Percentiles rank a stretch among this genome's conserved stretches.
Evolutionary conservation across 2,888 invertebrate species (phyloP).

Genomic region (Cordylochernes scorpioides): DNA sequence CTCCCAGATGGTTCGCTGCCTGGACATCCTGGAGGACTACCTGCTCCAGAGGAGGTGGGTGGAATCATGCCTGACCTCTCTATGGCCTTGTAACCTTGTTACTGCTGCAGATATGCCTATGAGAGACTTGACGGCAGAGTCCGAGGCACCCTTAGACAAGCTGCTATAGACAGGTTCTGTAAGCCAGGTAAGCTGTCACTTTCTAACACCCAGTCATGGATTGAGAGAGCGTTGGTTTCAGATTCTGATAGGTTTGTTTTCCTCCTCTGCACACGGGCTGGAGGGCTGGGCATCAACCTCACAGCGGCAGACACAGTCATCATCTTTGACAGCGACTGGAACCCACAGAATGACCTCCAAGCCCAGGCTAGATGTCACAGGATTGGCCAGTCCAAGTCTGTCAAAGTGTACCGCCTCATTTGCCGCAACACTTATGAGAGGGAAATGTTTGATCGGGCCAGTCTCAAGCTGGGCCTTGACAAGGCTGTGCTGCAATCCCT

Average conservation of each 20-base stretch:
- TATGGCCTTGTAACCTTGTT: constrained; percentile 1
- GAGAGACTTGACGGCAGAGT: constrained; percentile 95
- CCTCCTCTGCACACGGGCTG: constrained; percentile 78
- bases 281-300: constrained; percentile 85
- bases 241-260: constrained; percentile 97
- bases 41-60: constrained; percentile 58
- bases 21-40: constrained; percentile 88
- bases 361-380: constrained; percentile 94
- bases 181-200: constrained; percentile 34
- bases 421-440: constrained; percentile 95
- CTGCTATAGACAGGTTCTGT: constrained; percentile 95
- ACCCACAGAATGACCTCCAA: constrained; percentile 95
- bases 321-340: constrained; percentile 98
- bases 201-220: too few species aligned
- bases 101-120: constrained; percentile 42
- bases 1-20: constrained; percentile 97
- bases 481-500: constrained; percentile 94
- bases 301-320: constrained; percentile 97
- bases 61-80: constrained; percentile 3
- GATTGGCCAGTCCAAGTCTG: constrained; percentile 94
- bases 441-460: constrained; percentile 99
- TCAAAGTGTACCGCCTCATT: constrained; percentile 86
- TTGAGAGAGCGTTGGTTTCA: too few species aligned
- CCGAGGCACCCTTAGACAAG: constrained; percentile 84
- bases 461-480: constrained; percentile 83